These are phyloP conservation scores for Ursus arctos DNA, from an alignment of 2,113 vertebrate species.

Conservation along the genomic window DNA sequence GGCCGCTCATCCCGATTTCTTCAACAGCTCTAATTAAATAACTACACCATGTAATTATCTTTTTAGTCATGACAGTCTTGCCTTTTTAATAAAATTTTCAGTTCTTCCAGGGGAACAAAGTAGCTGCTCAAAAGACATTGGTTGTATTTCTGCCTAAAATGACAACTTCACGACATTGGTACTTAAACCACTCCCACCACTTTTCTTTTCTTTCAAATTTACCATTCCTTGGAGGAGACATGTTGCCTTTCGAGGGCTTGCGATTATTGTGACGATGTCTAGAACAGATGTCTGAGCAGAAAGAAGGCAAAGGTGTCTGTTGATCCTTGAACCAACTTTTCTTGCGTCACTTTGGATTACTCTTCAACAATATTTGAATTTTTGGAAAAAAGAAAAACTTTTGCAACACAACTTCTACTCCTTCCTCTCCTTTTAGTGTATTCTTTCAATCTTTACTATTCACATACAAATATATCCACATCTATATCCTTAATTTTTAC, in stretches of 20 bases:
- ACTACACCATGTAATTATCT: constrained; percentile 81
- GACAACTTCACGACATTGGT: constrained; percentile 58
- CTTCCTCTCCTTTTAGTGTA: not conserved
- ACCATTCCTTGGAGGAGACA: not conserved
- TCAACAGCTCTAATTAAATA: constrained; percentile 82
- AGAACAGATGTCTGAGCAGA: not conserved
- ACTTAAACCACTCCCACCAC: constrained; percentile 63
- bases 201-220: constrained; percentile 39
- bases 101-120: constrained; percentile 79
- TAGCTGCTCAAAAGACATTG: constrained; percentile 69
- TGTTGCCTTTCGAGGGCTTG: not conserved
- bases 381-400: not conserved
- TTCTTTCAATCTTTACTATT: not conserved
- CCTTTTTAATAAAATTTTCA: constrained; percentile 79
- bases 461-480: not conserved
- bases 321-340: not conserved
- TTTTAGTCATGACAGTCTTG: constrained; percentile 81
- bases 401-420: not conserved
- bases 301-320: not conserved
- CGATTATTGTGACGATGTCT: not conserved
- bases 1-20: constrained; percentile 43
- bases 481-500: constrained; percentile 35
- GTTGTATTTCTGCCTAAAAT: constrained; percentile 75
- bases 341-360: not conserved
- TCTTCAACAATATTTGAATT: not conserved